A percentile compares a stretch with the other conserved stretches of the same genome.
Conservation (phyloP, 2,888 invertebrate genomes). For the Thymelicus acteon region DNA sequence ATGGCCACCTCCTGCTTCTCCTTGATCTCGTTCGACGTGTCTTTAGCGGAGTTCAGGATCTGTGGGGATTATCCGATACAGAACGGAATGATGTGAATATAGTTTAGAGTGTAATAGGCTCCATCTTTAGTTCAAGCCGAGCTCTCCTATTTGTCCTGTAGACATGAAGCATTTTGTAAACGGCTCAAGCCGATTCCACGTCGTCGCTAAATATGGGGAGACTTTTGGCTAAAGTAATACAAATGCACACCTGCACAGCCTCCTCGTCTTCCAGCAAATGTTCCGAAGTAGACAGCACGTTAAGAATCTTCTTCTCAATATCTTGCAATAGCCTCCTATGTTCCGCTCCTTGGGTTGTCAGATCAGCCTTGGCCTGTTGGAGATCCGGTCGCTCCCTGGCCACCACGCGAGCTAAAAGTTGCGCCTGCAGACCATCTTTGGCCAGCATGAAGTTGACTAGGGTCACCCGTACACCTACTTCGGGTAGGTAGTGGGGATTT, state of each 20-base stretch:
- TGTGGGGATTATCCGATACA: conserved; percentile 48
- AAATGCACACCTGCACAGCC: conserved; percentile 87
- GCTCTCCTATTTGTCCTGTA: no score
- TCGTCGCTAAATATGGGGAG: no score
- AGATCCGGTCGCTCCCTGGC: conserved; percentile 96
- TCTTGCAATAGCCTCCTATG: conserved; percentile 93
- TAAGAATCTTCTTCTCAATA: conserved; percentile 95
- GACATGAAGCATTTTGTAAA: no score
- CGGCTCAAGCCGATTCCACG: no score
- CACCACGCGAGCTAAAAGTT: conserved; percentile 94
- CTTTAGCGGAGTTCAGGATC: conserved; percentile 95
- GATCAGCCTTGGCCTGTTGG: conserved; percentile 94
- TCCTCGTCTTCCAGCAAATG: conserved; percentile 94
- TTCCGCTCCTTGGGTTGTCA: conserved; percentile 95
- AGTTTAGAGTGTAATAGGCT: no score
- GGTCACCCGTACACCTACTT: conserved; percentile 96
- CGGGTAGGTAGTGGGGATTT: conserved; percentile 97
- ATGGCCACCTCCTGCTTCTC: conserved; percentile 95
- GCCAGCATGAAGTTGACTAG: conserved; percentile 97
- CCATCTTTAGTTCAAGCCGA: no score
- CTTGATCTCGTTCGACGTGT: conserved; percentile 94
- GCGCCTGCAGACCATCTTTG: conserved; percentile 94
- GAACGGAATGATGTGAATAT: no score
- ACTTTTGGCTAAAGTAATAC: background rate
- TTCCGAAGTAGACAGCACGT: conserved; percentile 78